Percentiles rank a stretch among this genome's conserved stretches.
phyloP scores from a whole-genome alignment of 2,797 vertebrate genomes.

The Lepus oiostolus region DNA sequence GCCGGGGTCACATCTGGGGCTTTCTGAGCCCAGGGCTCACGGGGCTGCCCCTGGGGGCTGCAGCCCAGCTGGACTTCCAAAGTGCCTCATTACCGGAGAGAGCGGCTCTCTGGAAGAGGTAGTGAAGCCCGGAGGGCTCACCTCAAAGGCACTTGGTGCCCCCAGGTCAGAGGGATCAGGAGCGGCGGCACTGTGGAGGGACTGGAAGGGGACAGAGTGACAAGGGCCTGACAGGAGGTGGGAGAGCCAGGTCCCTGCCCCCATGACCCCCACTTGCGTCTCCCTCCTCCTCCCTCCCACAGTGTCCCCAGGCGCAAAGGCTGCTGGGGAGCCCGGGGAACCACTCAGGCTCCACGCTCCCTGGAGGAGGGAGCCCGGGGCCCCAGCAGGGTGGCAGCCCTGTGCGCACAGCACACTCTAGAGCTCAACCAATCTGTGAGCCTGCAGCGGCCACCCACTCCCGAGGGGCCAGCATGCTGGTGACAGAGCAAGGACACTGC shows the following conservation, averaged over 20 bases:
- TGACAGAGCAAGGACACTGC: neutral
- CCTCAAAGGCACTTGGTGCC: neutral
- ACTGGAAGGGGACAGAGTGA: neutral
- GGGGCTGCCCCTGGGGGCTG: neutral
- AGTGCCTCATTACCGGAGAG: neutral
- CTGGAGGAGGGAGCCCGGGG: neutral
- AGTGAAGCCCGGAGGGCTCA: neutral
- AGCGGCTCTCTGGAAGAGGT: neutral
- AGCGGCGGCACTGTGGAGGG: neutral
- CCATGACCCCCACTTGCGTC: neutral
- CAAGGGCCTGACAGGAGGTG: neutral
- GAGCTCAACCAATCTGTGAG: neutral
- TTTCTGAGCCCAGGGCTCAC: neutral
- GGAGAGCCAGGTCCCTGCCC: neutral
- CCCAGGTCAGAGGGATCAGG: neutral
- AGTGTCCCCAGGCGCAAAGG: neutral
- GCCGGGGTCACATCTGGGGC: neutral
- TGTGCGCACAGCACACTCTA: neutral
- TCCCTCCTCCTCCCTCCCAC: conserved; percentile 32
- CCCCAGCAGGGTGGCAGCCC: neutral
- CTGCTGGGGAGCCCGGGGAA: neutral
- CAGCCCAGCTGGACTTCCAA: neutral
- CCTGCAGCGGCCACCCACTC: neutral
- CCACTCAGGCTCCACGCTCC: neutral
- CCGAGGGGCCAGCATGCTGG: neutral